phyloP scores from a whole-genome alignment of 2,113 vertebrate species.

The Dryoscopus gambensis region DNA sequence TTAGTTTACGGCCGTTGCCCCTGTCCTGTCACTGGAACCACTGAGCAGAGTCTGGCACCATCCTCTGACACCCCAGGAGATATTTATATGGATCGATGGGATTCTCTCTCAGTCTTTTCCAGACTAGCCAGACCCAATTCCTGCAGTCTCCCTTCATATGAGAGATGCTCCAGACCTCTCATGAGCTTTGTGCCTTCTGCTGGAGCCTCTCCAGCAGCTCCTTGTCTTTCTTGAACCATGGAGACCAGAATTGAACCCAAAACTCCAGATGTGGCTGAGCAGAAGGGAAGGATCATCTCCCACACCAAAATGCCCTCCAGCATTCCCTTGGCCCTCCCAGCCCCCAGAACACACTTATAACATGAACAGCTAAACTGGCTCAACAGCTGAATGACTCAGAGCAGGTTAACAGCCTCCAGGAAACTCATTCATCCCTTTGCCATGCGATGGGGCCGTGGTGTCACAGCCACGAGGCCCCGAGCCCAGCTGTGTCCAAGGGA shows the following conservation, averaged over 20 bases:
- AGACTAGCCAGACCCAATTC: background rate
- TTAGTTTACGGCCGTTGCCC: background rate
- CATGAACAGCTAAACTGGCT: background rate
- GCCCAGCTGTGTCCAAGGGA: background rate
- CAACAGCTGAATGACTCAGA: background rate
- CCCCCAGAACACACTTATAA: background rate
- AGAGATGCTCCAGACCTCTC: background rate
- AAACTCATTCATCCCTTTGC: background rate
- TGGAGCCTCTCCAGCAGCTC: background rate
- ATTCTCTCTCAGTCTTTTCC: background rate
- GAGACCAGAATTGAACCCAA: background rate
- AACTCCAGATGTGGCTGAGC: accelerated
- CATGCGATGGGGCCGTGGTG: accelerated
- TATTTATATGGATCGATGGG: background rate
- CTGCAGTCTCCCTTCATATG: background rate
- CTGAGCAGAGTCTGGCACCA: background rate
- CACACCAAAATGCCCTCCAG: background rate
- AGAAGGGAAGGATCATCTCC: background rate
- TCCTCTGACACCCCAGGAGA: background rate
- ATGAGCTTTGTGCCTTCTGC: background rate
- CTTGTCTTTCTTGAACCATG: background rate
- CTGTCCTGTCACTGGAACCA: background rate
- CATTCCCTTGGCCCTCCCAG: background rate
- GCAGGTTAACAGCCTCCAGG: background rate
- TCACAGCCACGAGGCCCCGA: accelerated